These are phyloP conservation scores for Aphis gossypii DNA, from an alignment of 1,140 invertebrate species.

Conservation along the genomic window DNA sequence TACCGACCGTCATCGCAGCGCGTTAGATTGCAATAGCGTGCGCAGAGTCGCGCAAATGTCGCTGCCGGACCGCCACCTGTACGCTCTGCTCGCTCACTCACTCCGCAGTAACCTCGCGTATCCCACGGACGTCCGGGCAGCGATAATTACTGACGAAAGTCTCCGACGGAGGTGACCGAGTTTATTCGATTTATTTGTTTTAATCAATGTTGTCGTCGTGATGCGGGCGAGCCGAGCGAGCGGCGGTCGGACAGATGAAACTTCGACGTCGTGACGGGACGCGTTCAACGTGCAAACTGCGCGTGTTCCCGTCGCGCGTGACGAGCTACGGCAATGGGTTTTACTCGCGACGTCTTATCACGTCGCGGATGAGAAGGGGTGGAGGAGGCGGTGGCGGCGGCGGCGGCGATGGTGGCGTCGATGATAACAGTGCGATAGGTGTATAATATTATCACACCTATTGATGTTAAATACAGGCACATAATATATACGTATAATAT, in stretches of 20 bases:
- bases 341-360: not conserved
- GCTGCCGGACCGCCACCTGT: too few species aligned
- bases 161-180: too few species aligned
- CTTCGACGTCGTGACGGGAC: not conserved
- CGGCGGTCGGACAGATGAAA: not conserved
- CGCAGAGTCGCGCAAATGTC: too few species aligned
- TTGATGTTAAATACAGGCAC: too few species aligned
- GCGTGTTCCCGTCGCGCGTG: not conserved
- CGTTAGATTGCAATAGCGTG: not conserved
- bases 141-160: too few species aligned
- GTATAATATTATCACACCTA: too few species aligned
- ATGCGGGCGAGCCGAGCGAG: not conserved
- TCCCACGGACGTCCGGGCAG: not conserved
- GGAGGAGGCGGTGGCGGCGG: not conserved
- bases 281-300: not conserved
- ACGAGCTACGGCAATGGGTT: not conserved
- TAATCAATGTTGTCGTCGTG: not conserved
- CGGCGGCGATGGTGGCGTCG: not conserved
- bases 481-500: not conserved
- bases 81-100: not conserved
- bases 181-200: not conserved
- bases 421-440: not conserved
- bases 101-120: not conserved
- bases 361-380: too few species aligned
- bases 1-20: slow-evolving; percentile 1